These are phyloP conservation scores for Phalacrocorax pelagicus DNA, from an alignment of 2,113 vertebrate species.

Conservation along the genomic window DNA sequence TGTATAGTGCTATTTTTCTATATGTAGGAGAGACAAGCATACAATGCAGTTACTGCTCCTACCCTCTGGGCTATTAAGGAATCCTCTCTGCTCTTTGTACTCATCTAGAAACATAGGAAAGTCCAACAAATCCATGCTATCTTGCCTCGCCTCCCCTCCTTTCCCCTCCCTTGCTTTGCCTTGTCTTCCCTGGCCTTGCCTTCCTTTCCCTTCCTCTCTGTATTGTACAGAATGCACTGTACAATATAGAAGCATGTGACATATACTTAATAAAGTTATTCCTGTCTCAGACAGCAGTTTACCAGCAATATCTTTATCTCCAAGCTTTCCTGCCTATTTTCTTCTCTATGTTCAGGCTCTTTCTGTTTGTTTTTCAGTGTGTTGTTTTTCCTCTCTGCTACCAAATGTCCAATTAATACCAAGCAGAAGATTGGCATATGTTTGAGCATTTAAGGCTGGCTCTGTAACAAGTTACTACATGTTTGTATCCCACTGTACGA, in stretches of 20 bases:
- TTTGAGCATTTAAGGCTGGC: neutral
- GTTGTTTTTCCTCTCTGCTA: neutral
- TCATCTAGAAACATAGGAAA: neutral
- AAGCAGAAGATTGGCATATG: neutral
- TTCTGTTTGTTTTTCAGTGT: neutral
- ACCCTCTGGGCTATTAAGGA: neutral
- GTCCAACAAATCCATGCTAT: neutral
- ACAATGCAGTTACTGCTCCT: neutral
- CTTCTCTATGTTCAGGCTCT: neutral
- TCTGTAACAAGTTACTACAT: neutral
- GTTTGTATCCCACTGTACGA: neutral
- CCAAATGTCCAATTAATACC: neutral
- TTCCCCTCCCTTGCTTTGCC: no score
- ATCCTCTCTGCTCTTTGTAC: neutral
- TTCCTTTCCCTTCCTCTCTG: no score
- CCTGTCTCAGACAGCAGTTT: neutral
- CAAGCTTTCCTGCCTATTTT: neutral
- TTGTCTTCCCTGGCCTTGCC: neutral
- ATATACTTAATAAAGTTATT: neutral
- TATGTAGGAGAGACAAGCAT: neutral
- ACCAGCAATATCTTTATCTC: neutral
- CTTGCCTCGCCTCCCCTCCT: neutral
- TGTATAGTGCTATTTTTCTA: neutral
- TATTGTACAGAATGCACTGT: neutral
- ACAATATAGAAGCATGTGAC: neutral